phyloP scores from a whole-genome alignment of 2,888 invertebrate species.

The Oxystoma pomonae region DNA sequence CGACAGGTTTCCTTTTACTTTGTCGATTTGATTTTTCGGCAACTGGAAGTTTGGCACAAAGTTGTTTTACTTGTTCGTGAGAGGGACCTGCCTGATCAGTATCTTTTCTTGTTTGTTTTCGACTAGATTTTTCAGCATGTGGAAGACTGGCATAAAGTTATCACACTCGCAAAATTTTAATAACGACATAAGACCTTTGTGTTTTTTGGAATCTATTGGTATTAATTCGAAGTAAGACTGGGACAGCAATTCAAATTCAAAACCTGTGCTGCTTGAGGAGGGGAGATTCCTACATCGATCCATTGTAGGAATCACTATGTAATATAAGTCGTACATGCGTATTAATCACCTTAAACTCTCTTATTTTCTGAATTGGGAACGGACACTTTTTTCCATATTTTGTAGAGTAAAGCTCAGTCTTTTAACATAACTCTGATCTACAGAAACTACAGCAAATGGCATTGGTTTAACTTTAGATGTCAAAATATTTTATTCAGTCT shows the following conservation, averaged over 20 bases:
- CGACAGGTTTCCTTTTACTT: too few relatives aligned
- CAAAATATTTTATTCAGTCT: conserved; percentile 10
- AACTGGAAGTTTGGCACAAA: too few relatives aligned
- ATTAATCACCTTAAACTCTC: conserved; percentile 9
- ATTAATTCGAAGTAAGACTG: too few relatives aligned
- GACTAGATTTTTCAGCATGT: too few relatives aligned
- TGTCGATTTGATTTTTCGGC: too few relatives aligned
- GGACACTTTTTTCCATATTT: conserved; percentile 19
- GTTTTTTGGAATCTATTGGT: too few relatives aligned
- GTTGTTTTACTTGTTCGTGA: too few relatives aligned
- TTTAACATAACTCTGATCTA: conserved; percentile 18
- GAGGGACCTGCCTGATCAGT: too few relatives aligned
- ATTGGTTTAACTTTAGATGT: conserved; percentile 10
- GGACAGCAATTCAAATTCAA: conserved; percentile 10
- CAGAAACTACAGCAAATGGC: conserved; percentile 16
- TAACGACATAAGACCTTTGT: too few relatives aligned
- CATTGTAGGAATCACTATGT: conserved; percentile 2
- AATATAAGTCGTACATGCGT: conserved; percentile 9
- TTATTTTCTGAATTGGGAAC: conserved; percentile 12
- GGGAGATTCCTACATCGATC: conserved; percentile 7
- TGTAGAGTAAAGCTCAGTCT: conserved; percentile 14
- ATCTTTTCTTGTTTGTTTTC: too few relatives aligned
- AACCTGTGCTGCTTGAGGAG: conserved; percentile 11
- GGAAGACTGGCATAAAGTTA: too few relatives aligned
- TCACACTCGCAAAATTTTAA: too few relatives aligned